Conservation (phyloP, 30 jellyfish, hydroid and myxozoan genomes). For the Hydra vulgaris region DNA sequence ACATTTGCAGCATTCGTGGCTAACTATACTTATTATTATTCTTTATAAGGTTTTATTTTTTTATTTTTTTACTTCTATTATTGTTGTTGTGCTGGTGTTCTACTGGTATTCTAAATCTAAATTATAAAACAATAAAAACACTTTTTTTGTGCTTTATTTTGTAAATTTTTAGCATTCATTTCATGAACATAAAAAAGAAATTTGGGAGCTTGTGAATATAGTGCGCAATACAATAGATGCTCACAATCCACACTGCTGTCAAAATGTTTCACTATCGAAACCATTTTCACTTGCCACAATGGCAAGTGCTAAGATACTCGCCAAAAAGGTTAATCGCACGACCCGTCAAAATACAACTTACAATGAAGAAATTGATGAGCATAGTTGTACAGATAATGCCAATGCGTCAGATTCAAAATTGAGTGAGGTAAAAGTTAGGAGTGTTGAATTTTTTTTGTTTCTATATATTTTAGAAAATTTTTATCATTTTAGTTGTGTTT, state of each 20-base stretch:
- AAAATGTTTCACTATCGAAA: not conserved
- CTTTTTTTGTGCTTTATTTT: not conserved
- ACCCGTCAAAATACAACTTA: not conserved
- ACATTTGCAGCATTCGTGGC: conserved; percentile 67
- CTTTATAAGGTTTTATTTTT: conserved; percentile 62
- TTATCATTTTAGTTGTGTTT: not conserved
- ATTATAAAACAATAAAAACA: too few relatives aligned
- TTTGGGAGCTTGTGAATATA: conserved; percentile 14
- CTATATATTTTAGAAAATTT: too few relatives aligned
- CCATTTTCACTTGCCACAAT: conserved; percentile 10
- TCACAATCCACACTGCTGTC: conserved; percentile 15
- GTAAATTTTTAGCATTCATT: conserved; percentile 13
- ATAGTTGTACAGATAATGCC: not conserved
- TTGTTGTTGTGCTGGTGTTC: too few relatives aligned
- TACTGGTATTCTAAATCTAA: too few relatives aligned
- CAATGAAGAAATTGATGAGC: not conserved
- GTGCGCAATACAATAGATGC: conserved; percentile 23
- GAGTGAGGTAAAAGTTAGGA: not conserved
- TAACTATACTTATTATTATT: conserved; percentile 51
- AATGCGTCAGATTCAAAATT: not conserved
- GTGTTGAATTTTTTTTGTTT: not conserved
- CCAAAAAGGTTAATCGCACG: conserved; percentile 6
- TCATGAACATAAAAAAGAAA: not conserved
- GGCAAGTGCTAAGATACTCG: conserved; percentile 1
- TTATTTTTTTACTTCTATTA: not conserved